A percentile compares a stretch with the other conserved stretches of the same genome.
Evolutionary conservation across 2,888 invertebrate genomes (phyloP).

Genomic region (Deilephila porcellus): DNA sequence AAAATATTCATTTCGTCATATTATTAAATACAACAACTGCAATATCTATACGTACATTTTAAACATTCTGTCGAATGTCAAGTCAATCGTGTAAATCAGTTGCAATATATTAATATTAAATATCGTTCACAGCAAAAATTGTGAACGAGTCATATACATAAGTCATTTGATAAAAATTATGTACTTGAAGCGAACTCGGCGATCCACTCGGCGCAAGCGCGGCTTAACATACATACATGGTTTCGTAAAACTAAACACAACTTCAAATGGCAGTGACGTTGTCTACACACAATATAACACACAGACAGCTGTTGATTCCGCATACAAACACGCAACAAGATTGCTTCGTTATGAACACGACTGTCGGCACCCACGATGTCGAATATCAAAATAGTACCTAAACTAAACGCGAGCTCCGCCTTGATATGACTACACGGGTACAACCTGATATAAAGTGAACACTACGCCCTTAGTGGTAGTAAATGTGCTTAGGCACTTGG

Average conservation of each 20-base stretch:
- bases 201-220: constrained; percentile 18
- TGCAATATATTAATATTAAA: constrained; percentile 16
- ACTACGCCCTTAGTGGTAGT: constrained; percentile 53
- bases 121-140: constrained; percentile 9
- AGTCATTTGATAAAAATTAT: constrained; percentile 1
- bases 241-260: constrained; percentile 51
- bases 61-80: background rate
- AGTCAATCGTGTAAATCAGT: background rate
- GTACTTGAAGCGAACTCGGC: background rate
- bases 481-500: constrained; percentile 69
- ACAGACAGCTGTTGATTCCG: constrained; percentile 71
- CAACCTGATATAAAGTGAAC: constrained; percentile 66
- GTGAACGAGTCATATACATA: background rate
- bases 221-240: constrained; percentile 30
- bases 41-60: constrained; percentile 10
- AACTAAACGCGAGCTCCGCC: constrained; percentile 62
- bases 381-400: constrained; percentile 65
- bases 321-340: constrained; percentile 50
- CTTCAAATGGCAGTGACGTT: constrained; percentile 65
- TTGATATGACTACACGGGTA: constrained; percentile 72
- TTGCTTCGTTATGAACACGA: constrained; percentile 55
- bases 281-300: constrained; percentile 37
- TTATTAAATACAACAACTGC: background rate
- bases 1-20: constrained; percentile 6
- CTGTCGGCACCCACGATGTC: constrained; percentile 52